Evolutionary conservation across 2,113 vertebrate species (phyloP).

Genomic region (Aphyosemion australe): DNA sequence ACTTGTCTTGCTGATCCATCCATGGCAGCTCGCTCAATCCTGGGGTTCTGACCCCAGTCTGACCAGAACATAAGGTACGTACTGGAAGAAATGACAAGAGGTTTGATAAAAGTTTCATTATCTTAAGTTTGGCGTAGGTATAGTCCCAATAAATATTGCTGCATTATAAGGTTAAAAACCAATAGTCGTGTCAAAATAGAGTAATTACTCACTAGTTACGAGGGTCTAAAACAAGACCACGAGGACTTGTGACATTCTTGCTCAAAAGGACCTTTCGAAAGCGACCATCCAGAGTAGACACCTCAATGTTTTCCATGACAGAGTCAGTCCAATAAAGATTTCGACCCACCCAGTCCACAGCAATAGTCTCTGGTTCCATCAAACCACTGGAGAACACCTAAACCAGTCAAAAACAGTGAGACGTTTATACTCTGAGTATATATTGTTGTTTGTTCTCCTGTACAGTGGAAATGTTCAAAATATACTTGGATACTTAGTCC

Average conservation of each 20-base stretch:
- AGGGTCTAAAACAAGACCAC: constrained; percentile 76
- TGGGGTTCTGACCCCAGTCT: constrained; percentile 80
- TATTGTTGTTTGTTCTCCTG: no score
- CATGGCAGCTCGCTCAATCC: constrained; percentile 76
- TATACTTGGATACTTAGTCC: no score
- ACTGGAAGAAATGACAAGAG: constrained; percentile 36
- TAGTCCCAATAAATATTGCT: no score
- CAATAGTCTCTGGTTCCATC: constrained; percentile 74
- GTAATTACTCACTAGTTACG: constrained; percentile 66
- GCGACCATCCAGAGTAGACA: constrained; percentile 76
- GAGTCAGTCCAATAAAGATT: constrained; percentile 80
- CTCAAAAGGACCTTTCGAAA: constrained; percentile 73
- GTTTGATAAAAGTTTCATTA: background rate
- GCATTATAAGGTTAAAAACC: no score
- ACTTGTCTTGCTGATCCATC: constrained; percentile 67
- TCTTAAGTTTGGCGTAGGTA: background rate
- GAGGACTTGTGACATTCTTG: constrained; percentile 76
- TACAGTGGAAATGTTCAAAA: background rate
- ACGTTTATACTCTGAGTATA: no score
- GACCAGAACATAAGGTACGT: constrained; percentile 80
- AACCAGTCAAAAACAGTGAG: background rate
- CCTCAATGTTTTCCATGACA: constrained; percentile 77
- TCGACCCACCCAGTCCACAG: constrained; percentile 78
- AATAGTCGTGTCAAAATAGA: no score
- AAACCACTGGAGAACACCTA: constrained; percentile 75